A percentile compares a stretch with the other conserved stretches of the same genome.
Evolutionary conservation across 2,113 vertebrate species (phyloP).

Genomic region (Mohoua ochrocephala): DNA sequence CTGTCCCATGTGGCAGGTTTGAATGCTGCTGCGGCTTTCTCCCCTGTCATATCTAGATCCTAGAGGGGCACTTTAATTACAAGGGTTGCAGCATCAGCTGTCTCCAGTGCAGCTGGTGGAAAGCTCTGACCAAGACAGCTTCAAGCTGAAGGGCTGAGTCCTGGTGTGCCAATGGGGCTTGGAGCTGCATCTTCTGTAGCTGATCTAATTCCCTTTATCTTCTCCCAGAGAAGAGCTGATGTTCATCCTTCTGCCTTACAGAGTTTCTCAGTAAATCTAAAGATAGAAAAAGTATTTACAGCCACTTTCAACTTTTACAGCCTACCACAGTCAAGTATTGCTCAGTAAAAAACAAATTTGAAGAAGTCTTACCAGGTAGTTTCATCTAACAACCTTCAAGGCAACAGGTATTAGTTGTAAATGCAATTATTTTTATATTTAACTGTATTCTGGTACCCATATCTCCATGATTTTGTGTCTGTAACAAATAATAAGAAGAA

Average conservation of each 20-base stretch:
- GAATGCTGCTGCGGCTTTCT: neutral
- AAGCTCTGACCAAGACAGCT: neutral
- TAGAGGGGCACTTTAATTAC: neutral
- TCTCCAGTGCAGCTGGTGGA: neutral
- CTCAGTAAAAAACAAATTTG: neutral
- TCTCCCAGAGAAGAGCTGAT: neutral
- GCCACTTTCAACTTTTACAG: neutral
- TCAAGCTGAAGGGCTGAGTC: neutral
- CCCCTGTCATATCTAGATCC: neutral
- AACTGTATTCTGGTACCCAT: neutral
- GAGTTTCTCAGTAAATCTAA: neutral
- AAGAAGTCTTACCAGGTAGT: neutral
- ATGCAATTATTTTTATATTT: neutral
- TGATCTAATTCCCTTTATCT: neutral
- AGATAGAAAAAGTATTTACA: neutral
- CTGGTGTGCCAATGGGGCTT: neutral
- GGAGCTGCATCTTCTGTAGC: neutral
- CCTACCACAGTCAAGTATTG: neutral
- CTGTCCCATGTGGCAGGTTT: neutral
- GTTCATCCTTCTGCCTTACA: neutral
- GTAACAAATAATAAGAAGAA: neutral
- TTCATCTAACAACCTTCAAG: neutral
- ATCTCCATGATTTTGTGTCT: neutral
- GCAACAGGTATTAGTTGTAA: neutral
- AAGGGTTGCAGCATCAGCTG: neutral